These are phyloP conservation scores for Nothocercus julius DNA, from an alignment of 2,113 vertebrate genomes.

Conservation along the genomic window DNA sequence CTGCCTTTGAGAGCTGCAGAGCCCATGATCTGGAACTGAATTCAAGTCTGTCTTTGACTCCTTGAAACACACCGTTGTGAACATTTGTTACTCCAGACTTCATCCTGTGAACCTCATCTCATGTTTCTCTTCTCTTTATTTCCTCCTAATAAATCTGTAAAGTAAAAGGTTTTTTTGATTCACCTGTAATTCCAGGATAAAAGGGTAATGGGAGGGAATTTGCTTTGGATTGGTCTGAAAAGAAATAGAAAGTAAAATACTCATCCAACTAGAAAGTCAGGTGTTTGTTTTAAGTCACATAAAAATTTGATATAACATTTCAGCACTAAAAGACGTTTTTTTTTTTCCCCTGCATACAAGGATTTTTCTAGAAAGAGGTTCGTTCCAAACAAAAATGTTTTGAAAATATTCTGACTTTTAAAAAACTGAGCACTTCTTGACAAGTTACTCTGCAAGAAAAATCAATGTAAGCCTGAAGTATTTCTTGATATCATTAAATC, in stretches of 20 bases:
- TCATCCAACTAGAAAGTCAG: background rate
- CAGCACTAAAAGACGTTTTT: background rate
- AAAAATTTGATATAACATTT: background rate
- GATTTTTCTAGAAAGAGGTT: background rate
- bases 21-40: background rate
- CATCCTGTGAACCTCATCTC: background rate
- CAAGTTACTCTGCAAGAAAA: background rate
- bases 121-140: background rate
- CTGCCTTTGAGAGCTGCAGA: background rate
- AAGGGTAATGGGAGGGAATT: background rate
- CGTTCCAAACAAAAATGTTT: background rate
- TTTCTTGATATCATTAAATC: background rate
- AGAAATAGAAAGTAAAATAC: background rate
- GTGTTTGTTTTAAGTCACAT: background rate
- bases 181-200: background rate
- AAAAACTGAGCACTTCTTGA: background rate
- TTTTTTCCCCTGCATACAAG: background rate
- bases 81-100: background rate
- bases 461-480: background rate
- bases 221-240: background rate
- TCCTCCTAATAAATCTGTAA: background rate
- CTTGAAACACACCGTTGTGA: background rate
- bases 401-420: background rate
- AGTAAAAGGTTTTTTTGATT: background rate
- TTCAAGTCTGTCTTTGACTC: constrained; percentile 30